Base-by-base conservation (phyloP, 2,113 vertebrate species). In the Pseudolaguvia tuberculata region DNA sequence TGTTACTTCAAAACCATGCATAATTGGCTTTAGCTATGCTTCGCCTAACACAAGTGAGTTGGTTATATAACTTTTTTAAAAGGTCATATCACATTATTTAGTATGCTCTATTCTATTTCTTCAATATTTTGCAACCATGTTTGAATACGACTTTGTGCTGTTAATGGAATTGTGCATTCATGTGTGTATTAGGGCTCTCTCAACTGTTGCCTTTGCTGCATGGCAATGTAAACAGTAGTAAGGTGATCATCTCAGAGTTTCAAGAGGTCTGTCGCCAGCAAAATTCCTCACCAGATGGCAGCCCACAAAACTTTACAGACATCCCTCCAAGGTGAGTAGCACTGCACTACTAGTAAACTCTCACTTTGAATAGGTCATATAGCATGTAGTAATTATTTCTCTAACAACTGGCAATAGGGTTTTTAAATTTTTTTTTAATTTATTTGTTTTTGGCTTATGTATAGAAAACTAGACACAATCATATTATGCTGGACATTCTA, bases 161-260 rank as follows among this genome's bases (percentile, higher is more conserved):
- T 4, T 29, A 23, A 61, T 2, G 3, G 58, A 20, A 12, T 71
- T 21, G 21, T n/a, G 3, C 1, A 12, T 73, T 51, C 50, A 12
- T 23, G 2, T 77, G 4, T 8, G 23, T 35, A 57, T 23, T 45
- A 88, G 86, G 86, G 79, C 82, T 87, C 8, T 73, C 77, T 20
- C 93, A 93, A 81, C 88, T 99, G 5, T 90, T 99, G 23, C 94
- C 97, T 0, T 88, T 99, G 82, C 90, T 99, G 8, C 96, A 99
- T 0, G 97, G 97, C 0, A 99, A 99, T 0, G 80, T 93, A 23
- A 93, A 97, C 12, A 95, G 96, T 67, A 92, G 89, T 84, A 97
- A 93, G 81, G 89, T 91, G 39, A 99, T 98, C 83, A 99, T 98
- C 87, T 92, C 82, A 0, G 97, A 99, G 72, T 98, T 96, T 85